Base-by-base conservation (phyloP, 2,888 invertebrate genomes). In the Cheiracanthium punctorium region DNA sequence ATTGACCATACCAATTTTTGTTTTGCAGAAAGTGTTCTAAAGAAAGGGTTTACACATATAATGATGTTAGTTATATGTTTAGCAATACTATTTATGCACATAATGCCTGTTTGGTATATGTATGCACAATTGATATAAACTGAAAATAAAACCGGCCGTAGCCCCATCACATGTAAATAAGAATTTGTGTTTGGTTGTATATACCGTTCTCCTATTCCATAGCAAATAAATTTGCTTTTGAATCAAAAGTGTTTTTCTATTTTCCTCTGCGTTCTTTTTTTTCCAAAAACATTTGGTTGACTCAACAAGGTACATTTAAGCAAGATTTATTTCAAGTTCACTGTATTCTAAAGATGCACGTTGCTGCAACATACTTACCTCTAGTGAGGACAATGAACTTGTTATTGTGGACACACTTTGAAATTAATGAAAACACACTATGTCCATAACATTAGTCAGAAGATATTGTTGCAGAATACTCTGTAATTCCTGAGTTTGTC, bases 101-200 rank as follows among this genome's bases (percentile, higher is more conserved):
- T 79, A 75, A 43, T 79, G 65, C 37, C 64, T 77, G 33, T 79
- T 69, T 58, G 67, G 79, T 84, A 84, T 72, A 85, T 85, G 84
- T 85, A 20, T 85, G 84, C 84, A 85, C 79, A 79, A 65, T 69
- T 52, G 65, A 69, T 17, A 41, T 37, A 37, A 69, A 69, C 32
- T 69, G 69, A 58, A 76, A n/a, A n/a, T n/a, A n/a, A 82, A 71
- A 29, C 28, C 72, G 71, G 65, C 71, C 76, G 33, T 79, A 70
- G 74, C 79, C 58, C 72, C 52, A 58, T 75, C 77, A 52, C 70
- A 41, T 79, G 73, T 74, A 85, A 69, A 85, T 85, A 58, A 2
- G 24, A 5, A 85, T 79, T 74, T 73, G 75, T 84, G 73, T 73
- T 79, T 79, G 79, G 72, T 79, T 85, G 84, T 85, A 79, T 58